Evolutionary conservation across 1,140 invertebrate species (phyloP).

Genomic region (Archivesica marissinica): DNA sequence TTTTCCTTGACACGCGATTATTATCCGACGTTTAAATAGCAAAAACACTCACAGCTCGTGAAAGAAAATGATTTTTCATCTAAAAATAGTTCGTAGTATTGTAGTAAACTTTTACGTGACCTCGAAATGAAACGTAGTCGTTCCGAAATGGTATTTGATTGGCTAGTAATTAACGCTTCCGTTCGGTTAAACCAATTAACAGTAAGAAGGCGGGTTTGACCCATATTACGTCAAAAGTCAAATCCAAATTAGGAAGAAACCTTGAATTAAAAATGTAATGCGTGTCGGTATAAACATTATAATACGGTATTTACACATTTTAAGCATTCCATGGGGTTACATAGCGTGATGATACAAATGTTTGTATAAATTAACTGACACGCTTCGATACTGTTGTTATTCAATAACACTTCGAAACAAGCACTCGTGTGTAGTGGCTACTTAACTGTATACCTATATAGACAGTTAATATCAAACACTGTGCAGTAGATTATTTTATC

Average conservation of each 20-base stretch:
- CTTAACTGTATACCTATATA: too few relatives aligned
- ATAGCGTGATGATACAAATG: neutral
- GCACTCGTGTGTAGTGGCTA: neutral
- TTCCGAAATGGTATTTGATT: neutral
- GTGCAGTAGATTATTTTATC: too few relatives aligned
- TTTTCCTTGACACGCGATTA: constrained; percentile 18
- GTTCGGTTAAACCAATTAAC: constrained; percentile 30
- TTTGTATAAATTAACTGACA: constrained; percentile 9
- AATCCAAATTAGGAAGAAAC: constrained; percentile 42
- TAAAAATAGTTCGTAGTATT: constrained; percentile 40
- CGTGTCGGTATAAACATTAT: constrained; percentile 38
- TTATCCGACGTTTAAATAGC: constrained; percentile 7
- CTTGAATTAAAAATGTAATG: constrained; percentile 49
- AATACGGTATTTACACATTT: constrained; percentile 50
- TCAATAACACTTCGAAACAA: constrained; percentile 5
- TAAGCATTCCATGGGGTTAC: constrained; percentile 33
- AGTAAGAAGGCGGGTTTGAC: constrained; percentile 14
- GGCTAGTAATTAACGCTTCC: constrained; percentile 19
- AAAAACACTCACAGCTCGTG: constrained; percentile 24
- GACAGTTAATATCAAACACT: too few relatives aligned
- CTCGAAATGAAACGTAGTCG: neutral
- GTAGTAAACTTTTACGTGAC: constrained; percentile 29
- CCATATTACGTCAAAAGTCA: constrained; percentile 17
- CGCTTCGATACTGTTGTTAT: neutral
- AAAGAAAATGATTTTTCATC: neutral